These are phyloP conservation scores for Piscicola geometra DNA, from an alignment of 2,888 invertebrate species.

Conservation along the genomic window DNA sequence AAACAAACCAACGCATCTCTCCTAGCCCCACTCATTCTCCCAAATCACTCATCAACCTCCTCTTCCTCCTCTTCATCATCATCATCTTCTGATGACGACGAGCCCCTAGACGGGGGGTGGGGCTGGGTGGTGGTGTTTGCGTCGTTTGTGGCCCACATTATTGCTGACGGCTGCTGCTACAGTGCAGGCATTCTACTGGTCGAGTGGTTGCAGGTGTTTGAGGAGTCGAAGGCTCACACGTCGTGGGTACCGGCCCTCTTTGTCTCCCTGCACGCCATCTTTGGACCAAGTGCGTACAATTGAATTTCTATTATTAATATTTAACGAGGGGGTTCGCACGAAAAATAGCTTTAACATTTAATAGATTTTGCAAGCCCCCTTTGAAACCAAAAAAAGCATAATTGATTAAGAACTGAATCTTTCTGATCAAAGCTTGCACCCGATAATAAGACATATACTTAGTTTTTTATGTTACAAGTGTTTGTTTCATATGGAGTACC, in stretches of 20 bases:
- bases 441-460: too few species aligned
- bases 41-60: background rate
- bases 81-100: conserved; percentile 17
- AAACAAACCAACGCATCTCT: too few species aligned
- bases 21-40: too few species aligned
- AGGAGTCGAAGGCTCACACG: conserved; percentile 57
- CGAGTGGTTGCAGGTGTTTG: conserved; percentile 67
- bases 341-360: too few species aligned
- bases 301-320: too few species aligned
- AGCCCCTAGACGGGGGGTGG: conserved; percentile 74
- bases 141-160: conserved; percentile 81
- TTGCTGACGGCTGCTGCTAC: conserved; percentile 88
- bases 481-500: too few species aligned
- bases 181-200: conserved; percentile 58
- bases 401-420: too few species aligned
- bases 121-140: conserved; percentile 86
- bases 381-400: too few species aligned
- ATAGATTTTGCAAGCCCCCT: too few species aligned
- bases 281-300: conserved; percentile 50
- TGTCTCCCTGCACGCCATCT: conserved; percentile 76
- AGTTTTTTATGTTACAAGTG: too few species aligned
- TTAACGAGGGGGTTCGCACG: too few species aligned
- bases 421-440: too few species aligned
- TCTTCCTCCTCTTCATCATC: conserved; percentile 31
- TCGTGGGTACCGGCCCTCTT: conserved; percentile 82